Evolutionary conservation across 2,797 vertebrate genomes (phyloP).

Genomic region (Hypotaenidia philippensis): DNA sequence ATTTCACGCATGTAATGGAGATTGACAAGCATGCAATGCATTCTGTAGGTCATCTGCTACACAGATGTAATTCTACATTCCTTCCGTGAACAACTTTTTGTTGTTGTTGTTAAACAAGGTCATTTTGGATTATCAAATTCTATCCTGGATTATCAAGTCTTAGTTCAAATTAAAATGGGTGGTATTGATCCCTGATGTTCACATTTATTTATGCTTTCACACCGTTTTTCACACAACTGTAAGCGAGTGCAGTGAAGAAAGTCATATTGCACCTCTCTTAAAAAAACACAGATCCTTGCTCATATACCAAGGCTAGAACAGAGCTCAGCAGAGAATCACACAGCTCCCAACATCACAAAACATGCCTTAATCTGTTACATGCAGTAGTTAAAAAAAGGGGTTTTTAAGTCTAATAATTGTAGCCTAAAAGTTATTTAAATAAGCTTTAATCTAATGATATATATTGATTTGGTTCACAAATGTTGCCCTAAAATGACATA

Average conservation of each 20-base stretch:
- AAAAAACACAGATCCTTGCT: background rate
- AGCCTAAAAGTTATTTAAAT: background rate
- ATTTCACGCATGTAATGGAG: background rate
- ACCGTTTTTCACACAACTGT: background rate
- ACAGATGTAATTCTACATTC: background rate
- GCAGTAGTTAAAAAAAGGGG: background rate
- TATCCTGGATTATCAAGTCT: background rate
- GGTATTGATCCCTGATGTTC: fast-evolving
- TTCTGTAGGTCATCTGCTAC: background rate
- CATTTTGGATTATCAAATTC: background rate
- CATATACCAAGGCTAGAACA: background rate
- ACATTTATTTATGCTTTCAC: background rate
- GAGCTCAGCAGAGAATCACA: background rate
- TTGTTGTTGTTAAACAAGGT: background rate
- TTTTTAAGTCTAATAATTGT: background rate
- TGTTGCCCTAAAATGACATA: background rate
- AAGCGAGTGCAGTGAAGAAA: background rate
- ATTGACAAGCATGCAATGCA: background rate
- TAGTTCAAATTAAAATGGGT: background rate
- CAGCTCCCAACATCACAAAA: background rate
- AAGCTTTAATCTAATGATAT: background rate
- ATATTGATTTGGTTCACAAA: background rate
- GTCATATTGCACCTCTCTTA: background rate
- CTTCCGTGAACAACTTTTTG: background rate
- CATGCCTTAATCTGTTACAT: background rate